A percentile compares a stretch with the other conserved stretches of the same genome.
These are phyloP conservation scores for Chloroceryle amazona DNA, from an alignment of 2,797 vertebrate genomes.

Conservation along the genomic window DNA sequence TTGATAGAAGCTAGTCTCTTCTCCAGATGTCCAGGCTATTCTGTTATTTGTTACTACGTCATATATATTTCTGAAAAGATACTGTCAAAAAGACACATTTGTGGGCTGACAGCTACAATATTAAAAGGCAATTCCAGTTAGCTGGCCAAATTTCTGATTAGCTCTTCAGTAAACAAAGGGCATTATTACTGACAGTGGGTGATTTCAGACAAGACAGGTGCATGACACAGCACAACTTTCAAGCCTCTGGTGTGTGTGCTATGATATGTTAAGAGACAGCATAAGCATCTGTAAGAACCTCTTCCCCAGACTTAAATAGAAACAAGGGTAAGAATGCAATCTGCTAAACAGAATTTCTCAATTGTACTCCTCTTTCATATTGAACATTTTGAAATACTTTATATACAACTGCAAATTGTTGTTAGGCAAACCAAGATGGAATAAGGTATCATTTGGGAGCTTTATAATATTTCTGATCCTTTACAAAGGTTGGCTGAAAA, in stretches of 20 bases:
- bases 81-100: conserved; percentile 11
- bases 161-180: conserved; percentile 55
- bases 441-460: neutral
- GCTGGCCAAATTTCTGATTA: conserved; percentile 45
- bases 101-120: conserved; percentile 15
- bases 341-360: neutral
- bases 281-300: neutral
- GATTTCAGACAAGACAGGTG: conserved; percentile 16
- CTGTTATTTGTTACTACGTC: conserved; percentile 8
- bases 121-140: conserved; percentile 52
- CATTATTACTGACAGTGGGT: conserved; percentile 3
- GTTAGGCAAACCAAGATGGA: neutral
- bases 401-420: neutral
- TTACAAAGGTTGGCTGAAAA: neutral
- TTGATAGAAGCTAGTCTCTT: conserved; percentile 35
- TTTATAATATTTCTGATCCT: conserved; percentile 17
- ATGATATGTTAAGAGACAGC: neutral
- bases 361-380: neutral
- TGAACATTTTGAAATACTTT: neutral
- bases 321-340: neutral
- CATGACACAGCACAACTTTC: neutral
- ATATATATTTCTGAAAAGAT: conserved; percentile 21
- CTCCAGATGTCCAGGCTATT: conserved; percentile 40
- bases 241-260: neutral
- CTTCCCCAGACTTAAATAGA: neutral